Percentiles rank a stretch among this genome's conserved stretches.
Conservation (phyloP, 1,140 invertebrate genomes). For the Drosophila albomicans region DNA sequence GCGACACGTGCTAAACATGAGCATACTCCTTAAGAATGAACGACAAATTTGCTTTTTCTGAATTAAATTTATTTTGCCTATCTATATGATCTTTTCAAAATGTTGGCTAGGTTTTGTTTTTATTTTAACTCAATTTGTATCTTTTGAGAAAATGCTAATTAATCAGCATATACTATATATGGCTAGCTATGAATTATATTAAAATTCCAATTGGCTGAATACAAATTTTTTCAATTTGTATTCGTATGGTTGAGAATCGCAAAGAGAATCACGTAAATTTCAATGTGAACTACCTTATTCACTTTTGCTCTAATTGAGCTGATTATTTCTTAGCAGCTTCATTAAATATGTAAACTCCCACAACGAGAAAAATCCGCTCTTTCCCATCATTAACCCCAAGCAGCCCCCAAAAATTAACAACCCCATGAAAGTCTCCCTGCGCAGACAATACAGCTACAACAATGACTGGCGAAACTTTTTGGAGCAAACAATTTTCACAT, state of each 20-base stretch:
- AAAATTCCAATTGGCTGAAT: neutral
- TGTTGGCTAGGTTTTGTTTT: neutral
- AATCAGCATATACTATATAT: neutral
- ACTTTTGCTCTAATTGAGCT: constrained; percentile 60
- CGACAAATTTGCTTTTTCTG: constrained; percentile 35
- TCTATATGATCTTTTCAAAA: neutral
- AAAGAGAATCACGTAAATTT: neutral
- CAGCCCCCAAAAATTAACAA: constrained; percentile 10
- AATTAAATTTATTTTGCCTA: constrained; percentile 15
- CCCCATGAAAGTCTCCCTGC: constrained; percentile 6
- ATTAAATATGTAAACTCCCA: constrained; percentile 30
- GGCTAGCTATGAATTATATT: neutral
- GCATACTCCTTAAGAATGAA: constrained; percentile 11
- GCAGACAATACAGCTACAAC: constrained; percentile 33
- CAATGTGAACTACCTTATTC: neutral
- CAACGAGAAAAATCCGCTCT: constrained; percentile 35
- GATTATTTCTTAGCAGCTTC: constrained; percentile 34
- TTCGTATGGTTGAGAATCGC: neutral
- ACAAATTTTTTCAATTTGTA: neutral
- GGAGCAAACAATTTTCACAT: constrained; percentile 77
- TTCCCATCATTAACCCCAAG: constrained; percentile 28
- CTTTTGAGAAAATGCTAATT: neutral
- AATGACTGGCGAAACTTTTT: constrained; percentile 61
- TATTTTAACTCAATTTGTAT: neutral
- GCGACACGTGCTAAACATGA: constrained; percentile 23